Base-by-base conservation (phyloP, 2,113 vertebrate species). In the Melanocharis versteri region DNA sequence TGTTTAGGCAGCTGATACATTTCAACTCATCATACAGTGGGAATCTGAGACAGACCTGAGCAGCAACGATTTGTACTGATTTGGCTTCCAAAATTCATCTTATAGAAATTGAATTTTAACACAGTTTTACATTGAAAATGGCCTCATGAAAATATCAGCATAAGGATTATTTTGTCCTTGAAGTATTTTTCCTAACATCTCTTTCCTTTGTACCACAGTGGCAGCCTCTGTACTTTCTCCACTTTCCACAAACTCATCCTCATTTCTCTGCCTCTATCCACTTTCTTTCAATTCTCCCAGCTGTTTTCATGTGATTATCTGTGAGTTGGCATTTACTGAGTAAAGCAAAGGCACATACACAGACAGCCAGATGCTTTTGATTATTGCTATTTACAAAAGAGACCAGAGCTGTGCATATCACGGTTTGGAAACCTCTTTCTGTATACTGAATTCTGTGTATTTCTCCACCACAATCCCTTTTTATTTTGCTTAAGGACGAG, bases 321-420 rank as follows among this genome's bases (percentile, higher is more conserved):
- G 53, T 24, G 85, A 90, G 82, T 0, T 95, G 95, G 90, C 83
- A 96, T 94, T 95, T 96, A 79, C 82, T 16, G 60, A 68, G 48
- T 22, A 65, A 83, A 66, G 64, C 75, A 94, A 95, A 88, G 0
- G 14, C 70, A 80, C 40, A 42, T 9, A 77, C 54, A 58, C 42
- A 90, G 37, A 35, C 50, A 90, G 54, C 31, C 94, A 96, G 94
- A 94, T 93, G 95, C 42, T 94, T 95, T 83, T 92, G 58, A 93
- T 97, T 90, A 96, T 92, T 95, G 54, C 58, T 96, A 3, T 97
- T 94, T 93, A 92, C 90, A 87, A 66, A 65, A 23, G 88, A 90
- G 90, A 88, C 42, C 88, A 66, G 61, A 60, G 66, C 30, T 1
- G 10, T 21, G 35, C 33, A 14, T 24, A 68, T 78, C 56, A 62